A percentile compares a stretch with the other conserved stretches of the same genome.
Conservation (phyloP, 2,113 vertebrate species). For the Nanorana parkeri region DNA sequence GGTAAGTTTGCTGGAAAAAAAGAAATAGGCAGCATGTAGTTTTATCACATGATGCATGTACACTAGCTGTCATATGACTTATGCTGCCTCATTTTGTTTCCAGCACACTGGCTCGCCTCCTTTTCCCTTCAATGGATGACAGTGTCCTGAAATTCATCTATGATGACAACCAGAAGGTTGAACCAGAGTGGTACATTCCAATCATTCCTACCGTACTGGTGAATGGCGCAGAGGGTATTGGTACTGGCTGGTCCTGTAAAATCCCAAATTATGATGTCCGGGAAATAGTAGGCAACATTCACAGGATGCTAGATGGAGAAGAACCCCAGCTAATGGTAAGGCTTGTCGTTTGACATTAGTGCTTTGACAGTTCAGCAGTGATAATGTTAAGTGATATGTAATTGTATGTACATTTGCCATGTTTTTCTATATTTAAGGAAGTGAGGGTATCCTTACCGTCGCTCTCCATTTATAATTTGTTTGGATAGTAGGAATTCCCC, state of each 20-base stretch:
- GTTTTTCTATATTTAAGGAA: too few species aligned
- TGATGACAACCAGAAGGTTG: conserved; percentile 95
- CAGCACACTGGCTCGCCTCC: conserved; percentile 84
- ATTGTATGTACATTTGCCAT: too few species aligned
- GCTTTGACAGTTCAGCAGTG: too few species aligned
- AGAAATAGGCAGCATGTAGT: background rate
- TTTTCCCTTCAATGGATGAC: conserved; percentile 90
- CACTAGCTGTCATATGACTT: background rate
- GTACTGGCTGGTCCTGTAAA: conserved; percentile 96
- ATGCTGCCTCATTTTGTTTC: background rate
- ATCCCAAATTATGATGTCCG: conserved; percentile 89
- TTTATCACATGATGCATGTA: background rate
- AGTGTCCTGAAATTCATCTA: conserved; percentile 88
- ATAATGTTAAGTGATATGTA: too few species aligned
- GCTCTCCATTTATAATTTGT: too few species aligned
- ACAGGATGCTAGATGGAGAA: conserved; percentile 86
- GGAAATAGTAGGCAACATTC: conserved; percentile 90
- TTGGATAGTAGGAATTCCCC: too few species aligned
- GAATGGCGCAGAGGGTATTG: conserved; percentile 93
- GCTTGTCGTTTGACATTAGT: too few species aligned
- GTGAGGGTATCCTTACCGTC: too few species aligned
- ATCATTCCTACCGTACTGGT: conserved; percentile 92
- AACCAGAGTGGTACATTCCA: conserved; percentile 97
- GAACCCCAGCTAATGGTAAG: conserved; percentile 91
- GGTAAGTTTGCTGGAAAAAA: conserved; percentile 70